Evolutionary conservation across 2,888 invertebrate genomes (phyloP), one percentile per base, ranked within the genome.

Genomic region (Ctenicera cuprea): DNA sequence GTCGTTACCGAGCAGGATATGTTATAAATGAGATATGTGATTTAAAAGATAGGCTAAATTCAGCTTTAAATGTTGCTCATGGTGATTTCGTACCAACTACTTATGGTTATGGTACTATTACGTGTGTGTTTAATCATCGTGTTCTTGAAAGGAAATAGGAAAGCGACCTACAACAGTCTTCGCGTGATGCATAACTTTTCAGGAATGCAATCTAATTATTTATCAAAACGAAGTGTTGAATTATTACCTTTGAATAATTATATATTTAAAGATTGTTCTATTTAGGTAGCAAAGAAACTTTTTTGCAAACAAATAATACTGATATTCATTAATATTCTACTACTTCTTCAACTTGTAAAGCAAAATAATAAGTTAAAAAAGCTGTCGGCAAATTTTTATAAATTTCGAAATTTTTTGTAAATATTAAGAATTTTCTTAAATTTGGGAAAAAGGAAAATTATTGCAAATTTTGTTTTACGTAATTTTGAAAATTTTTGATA

Each of bases 121-220:
- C 43, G 16, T 16, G 8, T 8, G 14, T 38, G 11, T 11, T 38
- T 38, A 38, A 38, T 11, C 3, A 38, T 12, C 38, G 11, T 12
- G 9, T 43, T 14, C 43, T 14, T 16, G 43, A 43, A 11, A 43
- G 14, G n/a, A 43, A 20, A 9, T 48, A 48, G 20, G 48, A 48
- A 48, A 48, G 48, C 14, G 48, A 48, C 9, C 48, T 48, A 48
- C 18, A 48, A 48, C 11, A 18, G 8, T 18, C 48, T 48, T 48
- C 2, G 14, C 14, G n/a, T 41, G 41, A 14, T 41, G 3, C 41
- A 41, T 14, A 14, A n/a, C 14, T 41, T 14, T 41, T 3, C 14
- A 14, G 41, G n/a, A 41, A 14, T 41, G 14, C 14, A 14, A 14
- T 5, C 1, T 1, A 41, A 14, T 41, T 41, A 41, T 41, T 41